These are phyloP conservation scores for Chelonus formosanus DNA, from an alignment of 2,888 invertebrate genomes.

Conservation along the genomic window DNA sequence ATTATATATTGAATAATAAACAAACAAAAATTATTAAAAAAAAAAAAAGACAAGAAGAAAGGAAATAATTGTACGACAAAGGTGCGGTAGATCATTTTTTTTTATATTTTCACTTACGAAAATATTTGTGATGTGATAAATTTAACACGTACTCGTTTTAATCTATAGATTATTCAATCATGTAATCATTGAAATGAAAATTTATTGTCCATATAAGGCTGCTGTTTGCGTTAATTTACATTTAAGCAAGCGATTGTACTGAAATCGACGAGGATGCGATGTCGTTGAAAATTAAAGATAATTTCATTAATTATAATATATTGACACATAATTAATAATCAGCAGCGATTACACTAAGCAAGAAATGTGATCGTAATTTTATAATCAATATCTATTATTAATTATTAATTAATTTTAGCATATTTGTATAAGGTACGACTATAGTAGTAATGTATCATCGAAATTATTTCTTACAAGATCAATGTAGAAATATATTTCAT, in stretches of 20 bases:
- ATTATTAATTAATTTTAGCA: slow-evolving; percentile 3
- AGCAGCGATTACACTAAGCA: slow-evolving; percentile 5
- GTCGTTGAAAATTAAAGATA: neutral
- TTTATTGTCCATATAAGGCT: slow-evolving; percentile 43
- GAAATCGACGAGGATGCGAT: slow-evolving; percentile 17
- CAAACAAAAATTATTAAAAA: slow-evolving; percentile 6
- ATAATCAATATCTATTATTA: neutral
- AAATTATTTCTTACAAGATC: slow-evolving; percentile 26
- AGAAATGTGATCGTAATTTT: slow-evolving; percentile 5
- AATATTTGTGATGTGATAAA: slow-evolving; percentile 48
- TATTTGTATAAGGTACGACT: slow-evolving; percentile 18
- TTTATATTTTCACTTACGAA: slow-evolving; percentile 43
- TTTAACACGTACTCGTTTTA: slow-evolving; percentile 25
- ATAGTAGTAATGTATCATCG: slow-evolving; percentile 21
- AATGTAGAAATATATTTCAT: slow-evolving; percentile 19
- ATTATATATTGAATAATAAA: neutral
- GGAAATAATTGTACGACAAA: slow-evolving; percentile 23
- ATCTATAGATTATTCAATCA: slow-evolving; percentile 1
- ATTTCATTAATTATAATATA: neutral
- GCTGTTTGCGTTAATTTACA: slow-evolving; percentile 36
- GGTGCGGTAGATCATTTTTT: slow-evolving; percentile 27
- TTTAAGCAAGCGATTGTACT: neutral
- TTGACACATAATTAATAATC: neutral
- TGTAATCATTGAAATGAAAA: slow-evolving; percentile 23
- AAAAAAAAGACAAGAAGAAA: slow-evolving; percentile 6